Conservation (phyloP, 2,113 vertebrate genomes). For the Thunnus thynnus region DNA sequence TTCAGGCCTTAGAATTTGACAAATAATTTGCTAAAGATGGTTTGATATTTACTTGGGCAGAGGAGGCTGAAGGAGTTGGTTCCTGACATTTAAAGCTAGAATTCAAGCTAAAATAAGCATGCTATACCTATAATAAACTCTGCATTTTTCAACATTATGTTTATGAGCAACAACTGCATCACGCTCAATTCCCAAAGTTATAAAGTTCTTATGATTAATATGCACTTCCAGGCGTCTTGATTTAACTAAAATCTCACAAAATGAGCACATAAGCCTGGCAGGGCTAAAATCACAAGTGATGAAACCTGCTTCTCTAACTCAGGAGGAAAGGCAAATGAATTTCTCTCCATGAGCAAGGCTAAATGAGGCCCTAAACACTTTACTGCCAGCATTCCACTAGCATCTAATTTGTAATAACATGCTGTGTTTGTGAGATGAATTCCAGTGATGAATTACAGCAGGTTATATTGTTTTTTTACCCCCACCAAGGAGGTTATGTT, state of each 20-base stretch:
- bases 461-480: slow-evolving; percentile 29
- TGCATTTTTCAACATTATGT: background rate
- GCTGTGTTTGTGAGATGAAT: slow-evolving; percentile 51
- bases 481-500: background rate
- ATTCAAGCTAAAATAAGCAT: slow-evolving; percentile 2
- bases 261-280: slow-evolving; percentile 15
- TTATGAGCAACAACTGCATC: background rate
- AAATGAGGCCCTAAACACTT: slow-evolving; percentile 55
- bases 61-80: background rate
- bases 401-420: slow-evolving; percentile 52
- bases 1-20: slow-evolving; percentile 1
- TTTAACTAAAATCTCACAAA: slow-evolving; percentile 27
- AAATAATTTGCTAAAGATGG: slow-evolving; percentile 21
- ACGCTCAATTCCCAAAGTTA: background rate
- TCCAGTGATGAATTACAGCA: slow-evolving; percentile 47
- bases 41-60: slow-evolving; percentile 23
- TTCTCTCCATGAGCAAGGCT: slow-evolving; percentile 40
- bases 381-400: slow-evolving; percentile 32
- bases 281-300: slow-evolving; percentile 22
- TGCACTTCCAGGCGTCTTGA: slow-evolving; percentile 34
- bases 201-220: background rate
- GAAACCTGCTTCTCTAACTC: slow-evolving; percentile 32
- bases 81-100: too few species aligned
- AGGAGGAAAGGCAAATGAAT: slow-evolving; percentile 37
- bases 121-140: background rate